Base-by-base conservation (phyloP, 1,140 invertebrate genomes). In the Drosophila setifemur region DNA sequence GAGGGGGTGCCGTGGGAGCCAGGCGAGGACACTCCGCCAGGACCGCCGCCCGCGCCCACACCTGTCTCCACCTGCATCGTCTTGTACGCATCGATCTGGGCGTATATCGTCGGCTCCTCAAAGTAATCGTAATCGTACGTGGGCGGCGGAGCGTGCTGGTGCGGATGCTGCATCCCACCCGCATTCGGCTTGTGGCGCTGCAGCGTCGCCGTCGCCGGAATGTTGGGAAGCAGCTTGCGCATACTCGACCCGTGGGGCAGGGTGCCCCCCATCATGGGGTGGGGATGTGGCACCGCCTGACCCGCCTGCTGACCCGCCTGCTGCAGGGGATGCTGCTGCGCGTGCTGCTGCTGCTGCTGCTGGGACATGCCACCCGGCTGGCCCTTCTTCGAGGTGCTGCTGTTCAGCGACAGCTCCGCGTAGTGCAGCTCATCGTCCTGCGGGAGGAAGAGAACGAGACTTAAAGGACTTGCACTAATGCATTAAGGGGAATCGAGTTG, bases 371-470 rank as follows among this genome's bases (percentile, higher is more conserved):
- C 35, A 47, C 60, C 28, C 23, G 73, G 44, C 50, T 87, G 70
- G 9, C 55, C 55, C 48, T 82, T 66, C 61, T 87, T 73, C 19
- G 68, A 58, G 60, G 37, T 70, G 73, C 67, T 64, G 37, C 73
- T 23, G 33, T 60, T 42, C 53, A 95, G 90, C 47, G 93, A 93
- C 42, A 95, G 90, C 72, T 95, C 94, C 18, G 94, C 94, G 75
- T 95, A 95, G 44, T 94, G 95, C 66, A 95, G 93, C 89, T 95
- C 94, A 44, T 94, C 93, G 42, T 91, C 91, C 73, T 92, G 29
- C 5, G 4, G 50, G 48, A 12, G 31, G 19, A 31, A 21, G 29
- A 5, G 14, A 1, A 48, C 29, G 35, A 53, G 12, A 25, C 50
- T 14, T 45, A 35, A 37, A 29, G 12, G 12, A 42, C 7, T 14